Evolutionary conservation across 30 jellyfish, hydroid and myxozoan genomes (phyloP).

Genomic region (Aurelia aurita complex sp. Pacific): DNA sequence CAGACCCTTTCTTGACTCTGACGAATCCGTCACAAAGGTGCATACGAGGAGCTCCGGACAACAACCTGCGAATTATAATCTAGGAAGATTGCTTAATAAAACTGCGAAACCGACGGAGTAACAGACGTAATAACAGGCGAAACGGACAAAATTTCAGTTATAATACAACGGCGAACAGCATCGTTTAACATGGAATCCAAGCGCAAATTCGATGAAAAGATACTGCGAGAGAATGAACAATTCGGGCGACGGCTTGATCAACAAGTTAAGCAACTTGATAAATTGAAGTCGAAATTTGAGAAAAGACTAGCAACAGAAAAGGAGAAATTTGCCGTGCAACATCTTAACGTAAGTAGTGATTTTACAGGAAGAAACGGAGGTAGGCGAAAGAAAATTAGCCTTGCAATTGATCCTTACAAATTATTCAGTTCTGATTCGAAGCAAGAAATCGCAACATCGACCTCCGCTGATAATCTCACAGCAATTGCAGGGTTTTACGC

Average conservation of each 20-base stretch:
- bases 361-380: slow-evolving; percentile 8
- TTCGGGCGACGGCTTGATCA: slow-evolving; percentile 41
- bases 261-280: slow-evolving; percentile 52
- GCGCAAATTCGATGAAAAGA: slow-evolving; percentile 44
- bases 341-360: slow-evolving; percentile 19
- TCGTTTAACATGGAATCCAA: slow-evolving; percentile 26
- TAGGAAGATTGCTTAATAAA: no score
- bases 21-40: no score
- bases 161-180: no score
- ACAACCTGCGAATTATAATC: no score
- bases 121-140: no score
- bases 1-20: no score
- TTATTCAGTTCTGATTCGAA: background rate
- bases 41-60: no score
- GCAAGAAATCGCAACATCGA: background rate
- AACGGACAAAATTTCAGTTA: no score
- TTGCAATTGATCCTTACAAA: slow-evolving; percentile 24
- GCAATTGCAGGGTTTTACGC: no score
- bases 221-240: slow-evolving; percentile 50
- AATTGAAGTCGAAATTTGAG: slow-evolving; percentile 25
- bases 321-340: slow-evolving; percentile 65
- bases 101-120: no score
- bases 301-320: slow-evolving; percentile 37
- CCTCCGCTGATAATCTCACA: no score
- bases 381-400: slow-evolving; percentile 50